phyloP scores from a whole-genome alignment of 2,797 vertebrate species.

The Lutjanus campechanus region DNA sequence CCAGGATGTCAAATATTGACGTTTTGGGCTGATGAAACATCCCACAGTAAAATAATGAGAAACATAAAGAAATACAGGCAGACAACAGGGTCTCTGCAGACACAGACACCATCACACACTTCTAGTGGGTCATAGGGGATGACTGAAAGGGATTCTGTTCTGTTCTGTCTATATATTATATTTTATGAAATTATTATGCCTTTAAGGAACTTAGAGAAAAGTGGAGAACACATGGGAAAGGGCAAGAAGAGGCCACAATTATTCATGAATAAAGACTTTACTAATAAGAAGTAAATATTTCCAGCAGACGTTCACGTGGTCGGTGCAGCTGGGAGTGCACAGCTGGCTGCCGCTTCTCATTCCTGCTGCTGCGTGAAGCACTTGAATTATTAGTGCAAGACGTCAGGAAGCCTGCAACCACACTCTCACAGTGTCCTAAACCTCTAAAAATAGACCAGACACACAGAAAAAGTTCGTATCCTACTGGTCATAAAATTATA shows the following conservation, averaged over 20 bases:
- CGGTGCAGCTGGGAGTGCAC: constrained; percentile 33
- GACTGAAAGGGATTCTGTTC: too few relatives aligned
- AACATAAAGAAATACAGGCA: too few relatives aligned
- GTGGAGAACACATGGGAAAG: not conserved
- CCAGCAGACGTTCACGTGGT: constrained; percentile 21
- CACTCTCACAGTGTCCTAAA: constrained; percentile 41
- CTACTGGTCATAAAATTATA: not conserved
- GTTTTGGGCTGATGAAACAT: too few relatives aligned
- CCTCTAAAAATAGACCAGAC: constrained; percentile 66
- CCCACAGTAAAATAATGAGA: too few relatives aligned
- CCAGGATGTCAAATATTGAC: too few relatives aligned
- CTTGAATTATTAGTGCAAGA: constrained; percentile 75
- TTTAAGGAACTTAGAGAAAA: not conserved
- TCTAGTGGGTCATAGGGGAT: too few relatives aligned
- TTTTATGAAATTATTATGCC: too few relatives aligned
- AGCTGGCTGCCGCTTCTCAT: constrained; percentile 55
- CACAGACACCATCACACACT: too few relatives aligned
- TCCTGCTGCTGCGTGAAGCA: constrained; percentile 46
- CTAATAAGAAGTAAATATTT: constrained; percentile 40
- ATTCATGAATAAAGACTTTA: constrained; percentile 14
- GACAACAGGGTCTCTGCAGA: too few relatives aligned
- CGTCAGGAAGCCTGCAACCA: constrained; percentile 45
- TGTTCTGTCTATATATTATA: too few relatives aligned
- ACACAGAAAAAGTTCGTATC: constrained; percentile 4
- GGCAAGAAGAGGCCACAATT: constrained; percentile 2